A percentile compares a stretch with the other conserved stretches of the same genome.
phyloP scores from a whole-genome alignment of 2,113 vertebrate species.

The Oreamnos americanus region DNA sequence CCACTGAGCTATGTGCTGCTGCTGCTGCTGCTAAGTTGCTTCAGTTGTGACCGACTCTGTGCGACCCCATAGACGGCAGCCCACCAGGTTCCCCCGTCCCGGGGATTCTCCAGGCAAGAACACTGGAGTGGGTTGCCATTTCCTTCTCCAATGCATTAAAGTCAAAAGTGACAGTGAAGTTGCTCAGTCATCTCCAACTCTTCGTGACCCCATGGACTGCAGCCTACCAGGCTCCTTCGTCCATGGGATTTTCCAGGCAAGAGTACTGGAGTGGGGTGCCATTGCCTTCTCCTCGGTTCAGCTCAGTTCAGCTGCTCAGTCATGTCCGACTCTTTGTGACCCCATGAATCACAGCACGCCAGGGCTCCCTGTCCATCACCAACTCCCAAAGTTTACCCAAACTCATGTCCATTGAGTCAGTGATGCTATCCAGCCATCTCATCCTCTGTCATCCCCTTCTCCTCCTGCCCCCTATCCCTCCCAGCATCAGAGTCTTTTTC shows the following conservation, averaged over 20 bases:
- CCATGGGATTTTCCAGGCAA: not conserved
- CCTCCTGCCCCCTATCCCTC: too few species aligned
- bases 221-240: not conserved
- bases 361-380: too few species aligned
- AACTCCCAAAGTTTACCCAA: too few species aligned
- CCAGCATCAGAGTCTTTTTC: too few species aligned
- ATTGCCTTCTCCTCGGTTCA: too few species aligned
- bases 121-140: not conserved
- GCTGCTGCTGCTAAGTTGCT: not conserved
- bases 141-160: not conserved
- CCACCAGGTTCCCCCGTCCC: not conserved
- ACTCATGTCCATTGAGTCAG: too few species aligned
- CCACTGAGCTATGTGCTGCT: not conserved
- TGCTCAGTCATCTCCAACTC: fast-evolving
- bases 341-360: too few species aligned
- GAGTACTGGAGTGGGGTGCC: not conserved
- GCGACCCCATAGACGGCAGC: not conserved
- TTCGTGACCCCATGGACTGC: fast-evolving
- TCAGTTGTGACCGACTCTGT: fast-evolving
- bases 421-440: too few species aligned
- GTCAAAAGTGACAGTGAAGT: not conserved
- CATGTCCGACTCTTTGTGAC: too few species aligned
- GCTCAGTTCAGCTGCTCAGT: too few species aligned
- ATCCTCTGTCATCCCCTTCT: too few species aligned
- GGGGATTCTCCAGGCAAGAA: not conserved